Evolutionary conservation across 2,797 vertebrate species (phyloP), one percentile per base, ranked within the genome.

Genomic region (Morelia viridis): DNA sequence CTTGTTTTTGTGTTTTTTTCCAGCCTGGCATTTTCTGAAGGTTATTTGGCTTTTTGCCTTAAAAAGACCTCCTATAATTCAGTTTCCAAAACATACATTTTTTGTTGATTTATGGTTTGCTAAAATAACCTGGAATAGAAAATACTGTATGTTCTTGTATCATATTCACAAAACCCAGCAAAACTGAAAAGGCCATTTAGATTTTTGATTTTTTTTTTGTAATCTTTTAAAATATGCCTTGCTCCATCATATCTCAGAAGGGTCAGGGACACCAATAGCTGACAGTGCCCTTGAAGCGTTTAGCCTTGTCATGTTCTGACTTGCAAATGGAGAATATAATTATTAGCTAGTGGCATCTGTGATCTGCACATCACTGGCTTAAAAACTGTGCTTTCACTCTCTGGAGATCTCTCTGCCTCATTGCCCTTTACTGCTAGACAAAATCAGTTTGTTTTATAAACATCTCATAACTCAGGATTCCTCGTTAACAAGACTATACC

Each of bases 251-350:
- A 71, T 60, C 62, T 58, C 53, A 24, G 87, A 85, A 60, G 10
- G 26, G 58, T 15, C 87, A 68, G 41, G 85, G 26, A 8, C 35
- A 80, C 28, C 86, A 86, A 61, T 61, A 87, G 15, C 56, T 87
- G 89, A 24, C 80, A 15, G 13, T 35, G 15, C n/a, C 57, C 58
- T 85, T 80, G 65, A 80, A 62, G 84, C n/a, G 5, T 87, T 92
- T 92, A 26, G 15, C 64, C 58, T 83, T 90, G n/a, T 87, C 89
- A 87, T 92, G 92, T 90, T 92, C 89, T 57, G 92, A 90, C 89
- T 92, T 92, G 89, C 24, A 83, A 28, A 35, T n/a, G 17, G 46
- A 90, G 46, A 80, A 65, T 65, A 35, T 80, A 92, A 68, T 92
- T 19, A 64, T 6, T 46, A 60, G 35, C 41, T 35, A 76, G 64